A percentile compares a stretch with the other conserved stretches of the same genome.
phyloP scores from a whole-genome alignment of 92 coral and sea anemone genomes.

The Anthopleura xanthogrammica region DNA sequence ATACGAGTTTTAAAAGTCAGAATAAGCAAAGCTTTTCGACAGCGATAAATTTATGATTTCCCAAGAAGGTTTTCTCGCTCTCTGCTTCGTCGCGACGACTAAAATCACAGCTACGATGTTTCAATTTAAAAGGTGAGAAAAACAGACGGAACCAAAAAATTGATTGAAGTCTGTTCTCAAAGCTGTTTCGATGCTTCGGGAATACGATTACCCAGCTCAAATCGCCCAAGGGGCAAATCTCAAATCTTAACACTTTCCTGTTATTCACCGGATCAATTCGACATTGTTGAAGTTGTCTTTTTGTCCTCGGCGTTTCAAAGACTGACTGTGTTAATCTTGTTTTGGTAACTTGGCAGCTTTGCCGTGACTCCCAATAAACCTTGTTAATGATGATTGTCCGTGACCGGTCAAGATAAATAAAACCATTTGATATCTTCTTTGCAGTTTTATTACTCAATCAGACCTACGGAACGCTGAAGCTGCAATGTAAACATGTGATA shows the following conservation, averaged over 20 bases:
- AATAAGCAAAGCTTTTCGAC: no score
- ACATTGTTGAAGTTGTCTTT: neutral
- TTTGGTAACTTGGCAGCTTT: neutral
- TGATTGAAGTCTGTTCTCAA: neutral
- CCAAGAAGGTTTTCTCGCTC: neutral
- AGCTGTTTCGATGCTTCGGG: neutral
- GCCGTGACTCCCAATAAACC: neutral
- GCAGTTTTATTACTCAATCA: neutral
- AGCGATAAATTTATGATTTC: no score
- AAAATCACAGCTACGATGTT: neutral
- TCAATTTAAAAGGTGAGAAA: neutral
- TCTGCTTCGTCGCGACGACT: neutral
- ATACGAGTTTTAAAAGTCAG: no score
- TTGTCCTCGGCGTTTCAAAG: constrained; percentile 11
- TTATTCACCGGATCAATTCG: neutral
- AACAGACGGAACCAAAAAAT: neutral
- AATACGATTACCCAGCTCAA: constrained; percentile 12
- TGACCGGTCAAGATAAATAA: neutral
- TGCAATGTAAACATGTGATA: neutral
- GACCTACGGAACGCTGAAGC: constrained; percentile 1
- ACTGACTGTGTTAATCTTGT: neutral
- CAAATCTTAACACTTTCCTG: constrained; percentile 23
- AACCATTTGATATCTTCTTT: neutral
- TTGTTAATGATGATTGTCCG: constrained; percentile 4
- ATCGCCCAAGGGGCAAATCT: constrained; percentile 1